phyloP scores from a whole-genome alignment of 2,888 invertebrate species.

The Calameuta filiformis region DNA sequence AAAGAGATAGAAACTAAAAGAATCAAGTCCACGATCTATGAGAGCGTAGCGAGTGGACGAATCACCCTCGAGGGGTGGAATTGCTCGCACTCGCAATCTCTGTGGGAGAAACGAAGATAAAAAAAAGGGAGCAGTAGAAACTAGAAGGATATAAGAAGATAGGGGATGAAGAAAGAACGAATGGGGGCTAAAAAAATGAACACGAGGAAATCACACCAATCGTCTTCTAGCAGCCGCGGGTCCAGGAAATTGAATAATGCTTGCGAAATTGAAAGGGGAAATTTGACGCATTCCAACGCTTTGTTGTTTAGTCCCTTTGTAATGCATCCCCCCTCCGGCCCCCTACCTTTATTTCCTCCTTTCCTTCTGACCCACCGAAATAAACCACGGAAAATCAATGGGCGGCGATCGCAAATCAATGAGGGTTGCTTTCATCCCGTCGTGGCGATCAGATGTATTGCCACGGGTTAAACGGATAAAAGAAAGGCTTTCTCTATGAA shows the following conservation, averaged over 20 bases:
- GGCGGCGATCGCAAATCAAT: not conserved
- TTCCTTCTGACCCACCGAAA: not conserved
- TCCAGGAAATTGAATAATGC: slow-evolving; percentile 59
- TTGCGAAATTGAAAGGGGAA: slow-evolving; percentile 55
- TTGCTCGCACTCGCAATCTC: slow-evolving; percentile 41
- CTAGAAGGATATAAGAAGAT: not conserved
- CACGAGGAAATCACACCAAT: slow-evolving; percentile 8
- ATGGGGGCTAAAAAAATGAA: not conserved
- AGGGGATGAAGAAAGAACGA: not conserved
- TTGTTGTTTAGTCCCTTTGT: slow-evolving; percentile 40
- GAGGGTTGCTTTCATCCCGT: not conserved
- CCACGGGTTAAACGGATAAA: slow-evolving; percentile 1
- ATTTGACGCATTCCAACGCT: slow-evolving; percentile 51
- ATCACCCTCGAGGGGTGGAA: slow-evolving; percentile 25
- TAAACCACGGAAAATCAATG: not conserved
- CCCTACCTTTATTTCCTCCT: not conserved
- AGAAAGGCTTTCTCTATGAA: not conserved
- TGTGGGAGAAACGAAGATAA: slow-evolving; percentile 17
- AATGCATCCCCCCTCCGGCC: slow-evolving; percentile 13
- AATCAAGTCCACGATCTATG: not conserved
- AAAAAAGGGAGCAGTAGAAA: slow-evolving; percentile 14
- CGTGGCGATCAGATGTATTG: not conserved
- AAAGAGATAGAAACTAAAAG: not conserved
- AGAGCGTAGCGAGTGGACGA: not conserved
- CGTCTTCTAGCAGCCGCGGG: slow-evolving; percentile 42